Evolutionary conservation across 2,888 invertebrate genomes (phyloP).

Genomic region (Sinopyrophorus schimmeli): DNA sequence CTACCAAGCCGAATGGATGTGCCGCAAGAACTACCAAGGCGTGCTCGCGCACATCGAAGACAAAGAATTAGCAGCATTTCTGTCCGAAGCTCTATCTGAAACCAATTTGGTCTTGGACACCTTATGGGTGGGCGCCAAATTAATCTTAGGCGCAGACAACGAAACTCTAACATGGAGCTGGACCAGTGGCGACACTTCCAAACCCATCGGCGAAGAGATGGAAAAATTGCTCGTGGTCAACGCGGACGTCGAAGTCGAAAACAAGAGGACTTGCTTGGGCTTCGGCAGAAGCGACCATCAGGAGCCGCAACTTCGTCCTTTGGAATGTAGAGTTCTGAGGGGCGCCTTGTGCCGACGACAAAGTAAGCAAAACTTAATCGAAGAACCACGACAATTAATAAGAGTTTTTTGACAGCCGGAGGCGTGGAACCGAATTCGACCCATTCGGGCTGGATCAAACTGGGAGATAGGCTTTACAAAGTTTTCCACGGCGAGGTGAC

Average conservation of each 20-base stretch:
- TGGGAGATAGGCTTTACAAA: slow-evolving; percentile 10
- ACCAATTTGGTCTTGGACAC: slow-evolving; percentile 54
- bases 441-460: slow-evolving; percentile 19
- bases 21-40: slow-evolving; percentile 8
- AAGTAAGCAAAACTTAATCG: not conserved
- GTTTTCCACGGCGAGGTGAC: slow-evolving; percentile 1
- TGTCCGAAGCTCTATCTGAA: slow-evolving; percentile 58
- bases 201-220: not conserved
- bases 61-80: slow-evolving; percentile 56
- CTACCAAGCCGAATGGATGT: not conserved
- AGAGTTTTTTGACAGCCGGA: not conserved
- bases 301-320: slow-evolving; percentile 2
- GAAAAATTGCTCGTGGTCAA: no score
- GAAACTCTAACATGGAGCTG: not conserved
- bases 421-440: not conserved
- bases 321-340: slow-evolving; percentile 3
- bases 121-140: slow-evolving; percentile 10
- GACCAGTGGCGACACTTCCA: not conserved
- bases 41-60: slow-evolving; percentile 55
- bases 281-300: slow-evolving; percentile 5
- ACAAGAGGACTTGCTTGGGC: slow-evolving; percentile 9
- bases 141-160: not conserved
- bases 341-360: slow-evolving; percentile 5
- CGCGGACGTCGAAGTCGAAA: no score
- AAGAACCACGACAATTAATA: not conserved